Conservation (phyloP, 2,888 invertebrate genomes). For the Pasiphila rectangulata region DNA sequence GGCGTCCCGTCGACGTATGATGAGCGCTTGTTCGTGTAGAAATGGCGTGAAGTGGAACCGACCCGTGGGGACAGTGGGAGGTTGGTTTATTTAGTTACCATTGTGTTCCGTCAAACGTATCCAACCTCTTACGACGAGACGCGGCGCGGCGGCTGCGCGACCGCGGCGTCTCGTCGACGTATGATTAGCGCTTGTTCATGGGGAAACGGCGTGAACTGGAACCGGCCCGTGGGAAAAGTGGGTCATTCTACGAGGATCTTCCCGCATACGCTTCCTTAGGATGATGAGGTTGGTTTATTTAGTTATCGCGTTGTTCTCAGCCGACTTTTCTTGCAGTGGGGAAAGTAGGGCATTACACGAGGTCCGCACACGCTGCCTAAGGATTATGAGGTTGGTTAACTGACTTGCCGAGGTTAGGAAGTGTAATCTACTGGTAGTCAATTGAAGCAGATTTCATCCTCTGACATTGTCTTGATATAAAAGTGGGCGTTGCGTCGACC, state of each 20-base stretch:
- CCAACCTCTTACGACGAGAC: too few species aligned
- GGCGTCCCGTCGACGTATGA: conserved; percentile 63
- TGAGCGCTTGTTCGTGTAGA: conserved; percentile 81
- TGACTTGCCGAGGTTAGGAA: not conserved
- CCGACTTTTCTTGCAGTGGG: too few species aligned
- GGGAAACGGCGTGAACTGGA: conserved; percentile 88
- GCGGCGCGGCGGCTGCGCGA: conserved; percentile 70
- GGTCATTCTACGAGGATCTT: conserved; percentile 74
- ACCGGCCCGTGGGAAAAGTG: conserved; percentile 40
- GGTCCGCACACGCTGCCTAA: not conserved
- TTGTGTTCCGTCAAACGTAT: too few species aligned
- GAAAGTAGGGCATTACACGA: too few species aligned
- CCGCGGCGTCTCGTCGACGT: conserved; percentile 66
- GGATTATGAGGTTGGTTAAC: conserved; percentile 46
- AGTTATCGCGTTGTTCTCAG: not conserved
- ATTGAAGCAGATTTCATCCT: too few species aligned
- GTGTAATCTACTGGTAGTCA: too few species aligned
- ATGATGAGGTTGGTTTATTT: not conserved
- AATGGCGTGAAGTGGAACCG: conserved; percentile 86
- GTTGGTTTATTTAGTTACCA: too few species aligned
- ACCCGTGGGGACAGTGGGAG: conserved; percentile 83
- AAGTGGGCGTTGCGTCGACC: too few species aligned
- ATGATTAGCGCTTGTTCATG: conserved; percentile 73
- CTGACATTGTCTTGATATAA: too few species aligned
- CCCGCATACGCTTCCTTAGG: not conserved